Percentiles rank a stretch among this genome's conserved stretches.
Evolutionary conservation across 2,888 invertebrate genomes (phyloP).

Genomic region (Serripes groenlandicus): DNA sequence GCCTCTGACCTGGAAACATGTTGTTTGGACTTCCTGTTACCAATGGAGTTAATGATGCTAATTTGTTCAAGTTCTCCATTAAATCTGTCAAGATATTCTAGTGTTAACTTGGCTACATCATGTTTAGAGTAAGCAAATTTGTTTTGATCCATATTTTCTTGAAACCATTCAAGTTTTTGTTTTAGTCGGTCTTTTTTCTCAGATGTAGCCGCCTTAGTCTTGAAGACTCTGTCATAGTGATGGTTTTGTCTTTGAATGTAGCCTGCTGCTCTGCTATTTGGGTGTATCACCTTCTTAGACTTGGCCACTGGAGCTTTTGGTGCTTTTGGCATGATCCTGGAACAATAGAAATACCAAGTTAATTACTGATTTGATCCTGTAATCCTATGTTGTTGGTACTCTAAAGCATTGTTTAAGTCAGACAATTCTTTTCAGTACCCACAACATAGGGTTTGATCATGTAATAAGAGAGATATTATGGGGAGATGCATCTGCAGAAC

Average conservation of each 20-base stretch:
- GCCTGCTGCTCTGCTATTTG: conserved; percentile 94
- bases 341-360: neutral
- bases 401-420: no score
- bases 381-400: no score
- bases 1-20: conserved; percentile 93
- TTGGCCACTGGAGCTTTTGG: conserved; percentile 74
- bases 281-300: conserved; percentile 88
- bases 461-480: no score
- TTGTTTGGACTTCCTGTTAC: conserved; percentile 91
- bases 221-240: conserved; percentile 87
- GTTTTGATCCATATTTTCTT: conserved; percentile 89
- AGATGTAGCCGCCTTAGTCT: conserved; percentile 64
- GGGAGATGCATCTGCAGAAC: no score
- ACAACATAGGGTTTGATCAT: no score
- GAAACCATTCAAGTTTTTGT: conserved; percentile 93
- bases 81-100: conserved; percentile 89
- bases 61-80: conserved; percentile 94
- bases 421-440: no score
- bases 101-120: conserved; percentile 86
- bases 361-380: no score
- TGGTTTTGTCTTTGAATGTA: conserved; percentile 91
- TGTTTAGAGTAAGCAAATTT: conserved; percentile 89
- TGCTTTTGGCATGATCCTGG: conserved; percentile 78
- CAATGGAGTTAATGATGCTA: conserved; percentile 92
- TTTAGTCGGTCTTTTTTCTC: conserved; percentile 86